phyloP scores from a whole-genome alignment of 2,113 vertebrate genomes.

The Rhizomys pruinosus region DNA sequence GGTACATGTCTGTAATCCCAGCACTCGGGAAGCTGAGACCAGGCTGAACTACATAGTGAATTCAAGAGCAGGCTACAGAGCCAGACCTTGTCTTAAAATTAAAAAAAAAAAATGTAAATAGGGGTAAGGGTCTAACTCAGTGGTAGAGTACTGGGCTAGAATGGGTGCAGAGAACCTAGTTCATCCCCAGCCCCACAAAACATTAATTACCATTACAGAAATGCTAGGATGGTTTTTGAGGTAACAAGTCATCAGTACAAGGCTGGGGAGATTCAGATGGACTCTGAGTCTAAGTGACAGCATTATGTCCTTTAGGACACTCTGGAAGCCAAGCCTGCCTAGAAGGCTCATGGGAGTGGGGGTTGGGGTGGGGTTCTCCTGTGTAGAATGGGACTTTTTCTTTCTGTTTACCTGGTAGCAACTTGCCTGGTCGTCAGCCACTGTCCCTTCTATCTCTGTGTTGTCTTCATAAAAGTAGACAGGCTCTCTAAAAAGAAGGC shows the following conservation, averaged over 20 bases:
- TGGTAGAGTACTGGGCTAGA: neutral
- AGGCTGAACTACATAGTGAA: neutral
- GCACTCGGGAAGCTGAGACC: neutral
- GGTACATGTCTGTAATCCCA: neutral
- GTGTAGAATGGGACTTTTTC: neutral
- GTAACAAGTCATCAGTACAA: neutral
- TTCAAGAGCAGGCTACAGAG: neutral
- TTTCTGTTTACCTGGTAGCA: conserved; percentile 55
- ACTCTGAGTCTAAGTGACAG: neutral
- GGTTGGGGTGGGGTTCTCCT: no score
- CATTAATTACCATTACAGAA: neutral
- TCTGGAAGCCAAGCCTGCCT: neutral
- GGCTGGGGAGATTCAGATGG: neutral
- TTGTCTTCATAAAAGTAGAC: conserved; percentile 31
- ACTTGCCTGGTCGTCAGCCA: conserved; percentile 4
- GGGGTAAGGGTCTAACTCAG: neutral
- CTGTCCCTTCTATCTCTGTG: neutral
- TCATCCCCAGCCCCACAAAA: neutral
- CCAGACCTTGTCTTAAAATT: neutral
- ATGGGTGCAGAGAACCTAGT: neutral
- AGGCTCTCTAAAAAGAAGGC: conserved; percentile 10
- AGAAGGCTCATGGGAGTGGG: no score
- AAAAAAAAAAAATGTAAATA: neutral
- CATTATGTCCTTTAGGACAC: neutral
- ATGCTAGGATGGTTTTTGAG: neutral